Base-by-base conservation (phyloP, 2,113 vertebrate species). In the Shinisaurus crocodilurus region DNA sequence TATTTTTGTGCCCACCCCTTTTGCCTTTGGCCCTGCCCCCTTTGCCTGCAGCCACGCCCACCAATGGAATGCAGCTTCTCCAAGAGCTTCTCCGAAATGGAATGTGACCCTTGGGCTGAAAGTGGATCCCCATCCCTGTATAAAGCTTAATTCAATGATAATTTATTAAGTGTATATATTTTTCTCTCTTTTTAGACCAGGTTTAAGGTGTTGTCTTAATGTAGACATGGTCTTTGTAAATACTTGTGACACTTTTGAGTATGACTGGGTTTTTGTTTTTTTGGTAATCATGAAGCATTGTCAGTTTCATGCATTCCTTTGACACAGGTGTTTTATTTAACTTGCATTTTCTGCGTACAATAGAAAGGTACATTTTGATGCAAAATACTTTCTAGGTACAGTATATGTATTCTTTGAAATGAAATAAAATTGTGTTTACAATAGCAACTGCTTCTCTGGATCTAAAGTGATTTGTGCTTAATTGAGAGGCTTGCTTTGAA, bases 361-460 rank as follows among this genome's bases (percentile, higher is more conserved):
- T 27, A 25, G 43, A 85, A 89, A 80, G 45, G 27, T 25, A 23
- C 1, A 1, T 72, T 50, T 79, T 67, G 74, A 29, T 74, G n/a
- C 74, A 45, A 86, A 37, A 65, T 18, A 75, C 18, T 3, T 10
- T 6, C 90, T 85, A 69, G 3, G n/a, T n/a, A n/a, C n/a, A n/a
- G 57, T 86, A 69, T 92, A 43, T 54, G 1, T 23, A 0, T 79
- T 77, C 84, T 37, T 87, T 15, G 89, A 32, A 90, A 43, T 77
- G 72, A 91, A 93, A 90, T 69, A 6, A 88, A 90, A 7, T 45
- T 25, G 12, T 67, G 79, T 89, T 69, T 79, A 18, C 90, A 40
- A 3, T 1, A 23, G n/a, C 3, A 12, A 4, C 40, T 60, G 45
- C 89, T 54, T 88, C 9, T 0, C 8, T 45, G 37, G 29, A 87